Evolutionary conservation across 2,113 vertebrate species (phyloP).

Genomic region (Cathartes aura): DNA sequence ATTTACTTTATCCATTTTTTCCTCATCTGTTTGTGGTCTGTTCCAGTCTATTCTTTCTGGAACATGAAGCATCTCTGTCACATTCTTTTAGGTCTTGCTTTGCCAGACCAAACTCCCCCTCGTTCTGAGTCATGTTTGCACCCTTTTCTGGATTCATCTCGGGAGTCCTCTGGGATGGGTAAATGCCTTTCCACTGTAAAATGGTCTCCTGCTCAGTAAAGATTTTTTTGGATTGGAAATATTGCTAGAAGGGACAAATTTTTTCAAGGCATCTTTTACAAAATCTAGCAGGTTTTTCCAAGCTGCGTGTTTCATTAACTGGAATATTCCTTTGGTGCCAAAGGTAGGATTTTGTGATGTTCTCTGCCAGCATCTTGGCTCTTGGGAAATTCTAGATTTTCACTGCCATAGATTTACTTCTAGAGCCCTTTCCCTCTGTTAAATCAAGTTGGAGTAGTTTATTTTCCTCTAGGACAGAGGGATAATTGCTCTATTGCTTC

Average conservation of each 20-base stretch:
- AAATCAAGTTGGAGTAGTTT: neutral
- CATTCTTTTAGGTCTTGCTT: neutral
- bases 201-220: neutral
- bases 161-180: neutral
- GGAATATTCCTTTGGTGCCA: constrained; percentile 37
- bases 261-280: neutral
- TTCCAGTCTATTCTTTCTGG: neutral
- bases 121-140: neutral
- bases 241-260: neutral
- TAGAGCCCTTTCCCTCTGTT: neutral
- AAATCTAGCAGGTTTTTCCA: constrained; percentile 47
- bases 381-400: constrained; percentile 19
- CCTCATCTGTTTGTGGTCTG: neutral
- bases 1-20: neutral
- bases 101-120: neutral
- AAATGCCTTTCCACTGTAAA: neutral
- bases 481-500: neutral
- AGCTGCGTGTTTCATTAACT: constrained; percentile 51
- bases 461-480: neutral
- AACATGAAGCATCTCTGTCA: neutral
- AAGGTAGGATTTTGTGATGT: neutral
- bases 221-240: neutral
- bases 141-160: neutral
- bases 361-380: neutral
- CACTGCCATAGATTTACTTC: neutral